These are phyloP conservation scores for Cyprinodon variegatus DNA, from an alignment of 2,113 vertebrate species.

Conservation along the genomic window DNA sequence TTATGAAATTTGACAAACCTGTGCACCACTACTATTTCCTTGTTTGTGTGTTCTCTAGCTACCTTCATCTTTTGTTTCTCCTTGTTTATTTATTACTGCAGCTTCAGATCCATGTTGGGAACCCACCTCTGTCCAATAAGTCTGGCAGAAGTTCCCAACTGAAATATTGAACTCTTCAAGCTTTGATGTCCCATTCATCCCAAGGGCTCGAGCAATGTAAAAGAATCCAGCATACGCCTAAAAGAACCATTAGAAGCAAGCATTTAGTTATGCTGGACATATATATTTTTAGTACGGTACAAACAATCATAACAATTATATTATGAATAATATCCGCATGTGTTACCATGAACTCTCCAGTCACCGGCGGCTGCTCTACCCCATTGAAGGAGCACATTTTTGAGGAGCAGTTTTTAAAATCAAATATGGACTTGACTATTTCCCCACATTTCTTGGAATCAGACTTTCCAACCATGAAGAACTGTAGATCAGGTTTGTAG, in stretches of 20 bases:
- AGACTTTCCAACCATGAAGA: slow-evolving; percentile 80
- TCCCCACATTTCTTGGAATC: slow-evolving; percentile 79
- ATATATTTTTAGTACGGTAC: neutral
- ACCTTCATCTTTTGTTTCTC: neutral
- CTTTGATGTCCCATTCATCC: slow-evolving; percentile 76
- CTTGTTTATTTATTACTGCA: neutral
- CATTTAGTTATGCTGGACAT: neutral
- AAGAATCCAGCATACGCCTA: slow-evolving; percentile 95
- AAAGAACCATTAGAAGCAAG: slow-evolving; percentile 13
- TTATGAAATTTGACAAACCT: too few relatives aligned
- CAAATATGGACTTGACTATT: slow-evolving; percentile 83
- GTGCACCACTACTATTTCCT: too few relatives aligned
- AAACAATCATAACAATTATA: too few relatives aligned
- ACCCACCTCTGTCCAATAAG: slow-evolving; percentile 78
- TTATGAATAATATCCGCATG: neutral
- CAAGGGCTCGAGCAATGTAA: slow-evolving; percentile 82
- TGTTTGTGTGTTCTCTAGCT: neutral
- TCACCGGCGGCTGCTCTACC: slow-evolving; percentile 84
- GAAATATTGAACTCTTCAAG: slow-evolving; percentile 79
- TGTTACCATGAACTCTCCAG: slow-evolving; percentile 89
- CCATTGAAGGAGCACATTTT: slow-evolving; percentile 84
- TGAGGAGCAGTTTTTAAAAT: slow-evolving; percentile 79
- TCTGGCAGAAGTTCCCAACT: slow-evolving; percentile 82
- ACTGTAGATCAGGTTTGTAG: slow-evolving; percentile 62
- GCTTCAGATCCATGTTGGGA: neutral